Conservation (phyloP, 2,113 vertebrate species). For the Thinocorus orbignyianus region DNA sequence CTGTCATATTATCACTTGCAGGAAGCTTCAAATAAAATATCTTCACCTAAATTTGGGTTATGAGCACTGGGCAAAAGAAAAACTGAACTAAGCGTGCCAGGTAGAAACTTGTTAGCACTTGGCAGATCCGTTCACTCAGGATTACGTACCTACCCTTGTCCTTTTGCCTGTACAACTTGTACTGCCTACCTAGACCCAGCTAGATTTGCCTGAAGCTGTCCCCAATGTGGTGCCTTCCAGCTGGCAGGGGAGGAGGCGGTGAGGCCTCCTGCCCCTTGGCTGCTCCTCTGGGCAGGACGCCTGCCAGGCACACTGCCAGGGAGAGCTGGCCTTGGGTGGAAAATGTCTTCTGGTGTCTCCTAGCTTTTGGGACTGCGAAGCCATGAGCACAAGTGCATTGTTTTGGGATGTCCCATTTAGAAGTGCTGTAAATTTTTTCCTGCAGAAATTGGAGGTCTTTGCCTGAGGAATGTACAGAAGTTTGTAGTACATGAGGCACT, state of each 20-base stretch:
- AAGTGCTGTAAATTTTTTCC: background rate
- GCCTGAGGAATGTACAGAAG: background rate
- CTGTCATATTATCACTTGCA: background rate
- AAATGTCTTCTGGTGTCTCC: background rate
- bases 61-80: background rate
- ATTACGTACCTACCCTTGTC: background rate
- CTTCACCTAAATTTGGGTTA: background rate
- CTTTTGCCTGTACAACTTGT: background rate
- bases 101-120: background rate
- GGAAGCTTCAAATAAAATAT: background rate
- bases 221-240: accelerated
- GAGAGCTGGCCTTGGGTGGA: background rate
- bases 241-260: background rate
- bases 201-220: background rate
- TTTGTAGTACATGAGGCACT: background rate
- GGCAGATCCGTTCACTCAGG: background rate
- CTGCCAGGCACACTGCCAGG: background rate
- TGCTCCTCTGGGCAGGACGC: background rate
- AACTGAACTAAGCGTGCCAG: background rate
- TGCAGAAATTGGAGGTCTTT: background rate
- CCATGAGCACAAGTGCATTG: background rate
- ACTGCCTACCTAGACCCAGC: background rate
- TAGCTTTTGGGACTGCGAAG: background rate
- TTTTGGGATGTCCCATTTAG: background rate
- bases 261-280: background rate